Evolutionary conservation across 2,888 invertebrate species (phyloP).

Genomic region (Drosophila gaucha): DNA sequence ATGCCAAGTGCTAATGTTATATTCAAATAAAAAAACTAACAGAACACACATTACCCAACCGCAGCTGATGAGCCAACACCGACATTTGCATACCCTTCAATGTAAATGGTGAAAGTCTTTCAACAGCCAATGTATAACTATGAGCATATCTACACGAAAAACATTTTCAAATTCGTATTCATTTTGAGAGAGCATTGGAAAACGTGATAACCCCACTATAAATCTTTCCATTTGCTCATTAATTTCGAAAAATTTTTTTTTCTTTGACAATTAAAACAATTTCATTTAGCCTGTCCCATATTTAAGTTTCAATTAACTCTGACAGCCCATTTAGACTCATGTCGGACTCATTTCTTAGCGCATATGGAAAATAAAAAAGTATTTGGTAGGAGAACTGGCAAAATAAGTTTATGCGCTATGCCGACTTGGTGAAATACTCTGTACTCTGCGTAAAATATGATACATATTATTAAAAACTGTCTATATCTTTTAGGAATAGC

Average conservation of each 20-base stretch:
- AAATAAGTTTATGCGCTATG: too few relatives aligned
- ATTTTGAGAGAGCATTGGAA: too few relatives aligned
- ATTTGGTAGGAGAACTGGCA: too few relatives aligned
- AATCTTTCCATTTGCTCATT: background rate
- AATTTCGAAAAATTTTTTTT: conserved; percentile 2
- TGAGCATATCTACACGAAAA: too few relatives aligned
- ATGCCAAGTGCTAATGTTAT: conserved; percentile 49
- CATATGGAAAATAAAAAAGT: background rate
- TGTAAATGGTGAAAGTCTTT: too few relatives aligned
- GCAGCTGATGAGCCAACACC: background rate
- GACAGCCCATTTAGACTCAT: background rate
- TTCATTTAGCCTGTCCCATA: conserved; percentile 7
- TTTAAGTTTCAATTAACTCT: conserved; percentile 11
- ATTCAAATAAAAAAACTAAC: background rate
- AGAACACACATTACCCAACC: background rate
- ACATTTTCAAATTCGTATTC: too few relatives aligned
- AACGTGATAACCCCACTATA: too few relatives aligned
- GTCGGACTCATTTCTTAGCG: background rate
- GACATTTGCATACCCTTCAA: conserved; percentile 9
- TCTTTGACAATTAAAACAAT: background rate
- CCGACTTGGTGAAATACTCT: too few relatives aligned
- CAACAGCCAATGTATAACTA: too few relatives aligned
- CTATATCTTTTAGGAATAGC: too few relatives aligned
- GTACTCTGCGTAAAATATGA: too few relatives aligned
- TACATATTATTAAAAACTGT: too few relatives aligned